Conservation (phyloP, 2,888 invertebrate species). For the Taphrorychus bicolor region DNA sequence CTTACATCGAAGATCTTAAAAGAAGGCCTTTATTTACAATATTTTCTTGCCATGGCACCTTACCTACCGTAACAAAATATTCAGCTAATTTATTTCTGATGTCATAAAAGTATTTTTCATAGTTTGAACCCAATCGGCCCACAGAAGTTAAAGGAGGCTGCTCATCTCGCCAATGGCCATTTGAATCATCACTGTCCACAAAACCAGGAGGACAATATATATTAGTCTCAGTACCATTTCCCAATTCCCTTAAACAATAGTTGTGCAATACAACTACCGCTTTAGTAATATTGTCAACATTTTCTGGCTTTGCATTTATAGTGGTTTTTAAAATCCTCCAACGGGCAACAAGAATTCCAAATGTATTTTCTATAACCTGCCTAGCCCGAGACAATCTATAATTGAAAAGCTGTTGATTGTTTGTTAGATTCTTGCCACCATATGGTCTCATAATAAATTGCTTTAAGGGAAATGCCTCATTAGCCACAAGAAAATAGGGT, state of each 20-base stretch:
- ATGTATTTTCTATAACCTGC: slow-evolving; percentile 45
- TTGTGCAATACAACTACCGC: not conserved
- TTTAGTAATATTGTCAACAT: not conserved
- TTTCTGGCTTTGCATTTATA: not conserved
- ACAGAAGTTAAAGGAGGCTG: no score
- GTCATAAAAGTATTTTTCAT: no score
- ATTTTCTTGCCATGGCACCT: no score
- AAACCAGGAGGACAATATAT: no score
- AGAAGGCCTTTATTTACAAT: no score
- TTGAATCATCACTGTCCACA: no score
- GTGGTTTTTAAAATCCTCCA: slow-evolving; percentile 42
- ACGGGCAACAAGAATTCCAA: slow-evolving; percentile 44
- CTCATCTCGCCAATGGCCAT: no score
- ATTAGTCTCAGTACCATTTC: not conserved
- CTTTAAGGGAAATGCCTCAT: slow-evolving; percentile 28
- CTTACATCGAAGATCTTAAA: no score
- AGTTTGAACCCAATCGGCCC: no score
- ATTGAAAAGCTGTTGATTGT: slow-evolving; percentile 44
- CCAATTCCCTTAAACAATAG: no score
- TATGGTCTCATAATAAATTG: slow-evolving; percentile 46
- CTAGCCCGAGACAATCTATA: slow-evolving; percentile 45
- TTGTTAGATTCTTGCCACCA: slow-evolving; percentile 36
- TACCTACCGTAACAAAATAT: no score
- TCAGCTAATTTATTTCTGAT: no score
- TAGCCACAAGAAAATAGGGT: slow-evolving; percentile 29